These are phyloP conservation scores for Bombus confusus DNA, from an alignment of 1,140 invertebrate species.

Conservation along the genomic window DNA sequence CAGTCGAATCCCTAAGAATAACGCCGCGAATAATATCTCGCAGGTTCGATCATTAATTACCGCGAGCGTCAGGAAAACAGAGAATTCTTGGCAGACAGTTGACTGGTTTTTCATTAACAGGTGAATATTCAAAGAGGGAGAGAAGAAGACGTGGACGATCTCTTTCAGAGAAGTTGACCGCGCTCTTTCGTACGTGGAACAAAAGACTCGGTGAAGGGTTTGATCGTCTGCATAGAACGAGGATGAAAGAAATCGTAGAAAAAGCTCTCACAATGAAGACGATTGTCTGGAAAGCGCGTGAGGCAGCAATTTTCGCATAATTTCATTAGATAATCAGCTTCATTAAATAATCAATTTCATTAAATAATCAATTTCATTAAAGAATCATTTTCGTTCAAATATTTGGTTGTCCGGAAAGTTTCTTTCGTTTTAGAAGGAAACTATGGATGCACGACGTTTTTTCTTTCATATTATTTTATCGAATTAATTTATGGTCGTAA, in stretches of 20 bases:
- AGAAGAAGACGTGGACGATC: constrained; percentile 26
- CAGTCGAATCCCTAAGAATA: too few species aligned
- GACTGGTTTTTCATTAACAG: constrained; percentile 56
- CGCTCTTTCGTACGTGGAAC: constrained; percentile 50
- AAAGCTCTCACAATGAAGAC: background rate
- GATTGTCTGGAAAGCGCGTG: background rate
- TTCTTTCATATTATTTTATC: too few species aligned
- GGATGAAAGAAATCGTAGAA: background rate
- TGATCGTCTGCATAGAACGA: constrained; percentile 30
- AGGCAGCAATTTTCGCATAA: background rate
- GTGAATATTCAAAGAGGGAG: constrained; percentile 24
- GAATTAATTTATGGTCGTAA: too few species aligned
- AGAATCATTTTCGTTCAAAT: too few species aligned
- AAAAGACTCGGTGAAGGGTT: constrained; percentile 41
- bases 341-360: background rate
- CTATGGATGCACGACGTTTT: too few species aligned
- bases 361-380: too few species aligned
- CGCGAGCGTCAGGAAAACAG: background rate
- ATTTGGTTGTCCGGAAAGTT: too few species aligned
- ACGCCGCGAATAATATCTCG: too few species aligned
- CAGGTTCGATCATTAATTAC: background rate
- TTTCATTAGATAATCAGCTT: background rate
- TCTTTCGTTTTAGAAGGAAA: too few species aligned
- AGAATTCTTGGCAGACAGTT: constrained; percentile 21
- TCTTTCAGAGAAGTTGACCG: constrained; percentile 47